Evolutionary conservation across 2,888 invertebrate species (phyloP).

Genomic region (Physocephala rufipes): DNA sequence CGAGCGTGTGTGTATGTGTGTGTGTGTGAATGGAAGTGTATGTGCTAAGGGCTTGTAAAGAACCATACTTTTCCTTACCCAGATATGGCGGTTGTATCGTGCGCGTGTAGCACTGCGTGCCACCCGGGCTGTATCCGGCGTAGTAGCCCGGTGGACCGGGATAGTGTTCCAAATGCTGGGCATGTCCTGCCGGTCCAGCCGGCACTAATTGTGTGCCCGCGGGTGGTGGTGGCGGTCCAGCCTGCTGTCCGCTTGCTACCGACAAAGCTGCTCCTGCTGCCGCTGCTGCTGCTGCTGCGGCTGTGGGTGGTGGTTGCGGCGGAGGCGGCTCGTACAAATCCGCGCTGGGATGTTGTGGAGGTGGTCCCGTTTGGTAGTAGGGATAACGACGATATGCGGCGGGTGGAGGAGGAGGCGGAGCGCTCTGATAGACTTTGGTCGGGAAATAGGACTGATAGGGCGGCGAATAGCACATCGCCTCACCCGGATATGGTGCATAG

Average conservation of each 20-base stretch:
- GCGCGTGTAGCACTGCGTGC: constrained; percentile 71
- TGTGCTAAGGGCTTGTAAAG: constrained; percentile 36
- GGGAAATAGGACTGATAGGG: constrained; percentile 68
- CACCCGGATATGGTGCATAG: constrained; percentile 64
- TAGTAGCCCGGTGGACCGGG: constrained; percentile 70
- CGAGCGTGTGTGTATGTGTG: neutral
- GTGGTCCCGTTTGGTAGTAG: constrained; percentile 57
- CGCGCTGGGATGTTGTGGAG: constrained; percentile 54
- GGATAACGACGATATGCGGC: constrained; percentile 59
- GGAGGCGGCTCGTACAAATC: constrained; percentile 60
- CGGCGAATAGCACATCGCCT: constrained; percentile 67
- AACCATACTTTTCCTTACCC: constrained; percentile 67
- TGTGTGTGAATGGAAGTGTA: neutral
- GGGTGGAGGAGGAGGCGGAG: constrained; percentile 59
- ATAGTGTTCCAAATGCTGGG: constrained; percentile 68
- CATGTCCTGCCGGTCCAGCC: constrained; percentile 62
- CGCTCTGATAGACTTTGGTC: constrained; percentile 67
- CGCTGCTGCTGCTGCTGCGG: constrained; percentile 49
- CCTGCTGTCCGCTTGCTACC: constrained; percentile 55
- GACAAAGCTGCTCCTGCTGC: constrained; percentile 51
- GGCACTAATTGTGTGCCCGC: constrained; percentile 65
- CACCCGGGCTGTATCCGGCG: constrained; percentile 67
- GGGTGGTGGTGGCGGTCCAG: constrained; percentile 48
- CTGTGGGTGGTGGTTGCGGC: constrained; percentile 45
- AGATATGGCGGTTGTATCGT: constrained; percentile 65